Conservation (phyloP, 2,888 invertebrate species). For the Ecdyonurus torrentis region DNA sequence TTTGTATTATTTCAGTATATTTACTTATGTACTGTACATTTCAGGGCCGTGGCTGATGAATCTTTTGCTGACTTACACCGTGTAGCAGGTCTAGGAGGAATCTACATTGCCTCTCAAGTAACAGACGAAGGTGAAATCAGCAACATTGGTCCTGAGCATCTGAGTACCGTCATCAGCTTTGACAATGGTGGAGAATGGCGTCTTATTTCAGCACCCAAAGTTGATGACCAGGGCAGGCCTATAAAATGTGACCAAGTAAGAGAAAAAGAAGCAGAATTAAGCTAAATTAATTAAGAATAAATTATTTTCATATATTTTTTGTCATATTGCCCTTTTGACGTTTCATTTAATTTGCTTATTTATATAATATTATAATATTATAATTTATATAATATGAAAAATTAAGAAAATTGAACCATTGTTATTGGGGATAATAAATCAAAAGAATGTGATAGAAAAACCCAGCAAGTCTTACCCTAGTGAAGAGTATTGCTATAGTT, state of each 20-base stretch:
- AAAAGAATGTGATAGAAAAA: no score
- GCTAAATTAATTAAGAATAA: no score
- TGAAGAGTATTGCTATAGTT: no score
- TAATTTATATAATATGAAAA: no score
- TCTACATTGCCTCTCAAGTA: constrained; percentile 76
- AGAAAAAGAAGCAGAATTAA: no score
- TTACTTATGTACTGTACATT: constrained; percentile 5
- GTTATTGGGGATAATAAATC: no score
- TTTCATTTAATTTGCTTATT: no score
- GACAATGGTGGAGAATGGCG: constrained; percentile 79
- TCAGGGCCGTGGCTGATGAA: constrained; percentile 58
- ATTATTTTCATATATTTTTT: no score
- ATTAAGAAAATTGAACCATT: no score
- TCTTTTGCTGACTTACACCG: constrained; percentile 77
- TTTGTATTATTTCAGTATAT: constrained; percentile 5
- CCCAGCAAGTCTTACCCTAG: no score
- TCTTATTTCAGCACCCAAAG: constrained; percentile 49
- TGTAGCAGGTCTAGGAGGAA: constrained; percentile 70
- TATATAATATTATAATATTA: no score
- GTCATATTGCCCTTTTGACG: no score
- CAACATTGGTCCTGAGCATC: constrained; percentile 45
- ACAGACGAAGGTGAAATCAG: constrained; percentile 33
- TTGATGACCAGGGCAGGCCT: constrained; percentile 33
- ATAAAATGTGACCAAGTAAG: constrained; percentile 37
- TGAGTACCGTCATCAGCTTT: constrained; percentile 64